Evolutionary conservation across 2,888 invertebrate species (phyloP).

Genomic region (Tetramorium bicarinatum): DNA sequence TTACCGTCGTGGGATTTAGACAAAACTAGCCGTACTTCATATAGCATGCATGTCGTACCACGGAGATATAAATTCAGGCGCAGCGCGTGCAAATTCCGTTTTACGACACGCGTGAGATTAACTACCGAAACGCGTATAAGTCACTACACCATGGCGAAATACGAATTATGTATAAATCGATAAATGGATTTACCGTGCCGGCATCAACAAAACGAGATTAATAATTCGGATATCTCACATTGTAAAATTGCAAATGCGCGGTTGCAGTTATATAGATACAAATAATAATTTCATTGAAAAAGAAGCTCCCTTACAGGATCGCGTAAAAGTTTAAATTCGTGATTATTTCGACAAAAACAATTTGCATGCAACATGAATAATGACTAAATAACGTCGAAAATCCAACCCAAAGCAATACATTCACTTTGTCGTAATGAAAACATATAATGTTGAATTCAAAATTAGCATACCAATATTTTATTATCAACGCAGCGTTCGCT

Average conservation of each 20-base stretch:
- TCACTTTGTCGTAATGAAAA: slow-evolving; percentile 18
- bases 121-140: slow-evolving; percentile 48
- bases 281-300: slow-evolving; percentile 48
- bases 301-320: not conserved
- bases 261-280: slow-evolving; percentile 1
- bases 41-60: slow-evolving; percentile 39
- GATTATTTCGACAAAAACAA: slow-evolving; percentile 43
- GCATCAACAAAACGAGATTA: slow-evolving; percentile 43
- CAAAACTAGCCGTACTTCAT: slow-evolving; percentile 41
- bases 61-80: slow-evolving; percentile 51
- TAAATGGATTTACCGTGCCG: slow-evolving; percentile 37
- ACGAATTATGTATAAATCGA: slow-evolving; percentile 50
- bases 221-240: slow-evolving; percentile 38
- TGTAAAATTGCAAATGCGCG: slow-evolving; percentile 36
- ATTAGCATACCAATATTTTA: slow-evolving; percentile 33
- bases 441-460: slow-evolving; percentile 27
- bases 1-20: slow-evolving; percentile 38
- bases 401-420: not conserved
- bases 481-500: not conserved
- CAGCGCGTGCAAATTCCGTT: slow-evolving; percentile 59
- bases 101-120: slow-evolving; percentile 55
- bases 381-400: slow-evolving; percentile 38
- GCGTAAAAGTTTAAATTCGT: slow-evolving; percentile 38
- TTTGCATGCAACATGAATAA: slow-evolving; percentile 36
- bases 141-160: slow-evolving; percentile 33